phyloP scores from a whole-genome alignment of 1,140 invertebrate genomes.

The Ruditapes philippinarum region DNA sequence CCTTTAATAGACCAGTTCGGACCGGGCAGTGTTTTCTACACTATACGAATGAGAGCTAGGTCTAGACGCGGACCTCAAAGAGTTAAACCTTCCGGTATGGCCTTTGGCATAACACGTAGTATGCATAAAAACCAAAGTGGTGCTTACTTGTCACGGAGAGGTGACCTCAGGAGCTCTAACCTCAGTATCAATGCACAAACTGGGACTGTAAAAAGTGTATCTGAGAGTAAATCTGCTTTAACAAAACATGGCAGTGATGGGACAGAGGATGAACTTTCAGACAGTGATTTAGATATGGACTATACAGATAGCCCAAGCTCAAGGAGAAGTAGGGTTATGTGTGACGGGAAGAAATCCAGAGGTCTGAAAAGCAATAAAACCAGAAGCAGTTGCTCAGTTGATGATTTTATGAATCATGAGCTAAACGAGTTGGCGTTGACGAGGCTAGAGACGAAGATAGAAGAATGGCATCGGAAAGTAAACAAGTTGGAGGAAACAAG shows the following conservation, averaged over 20 bases:
- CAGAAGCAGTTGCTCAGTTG: constrained; percentile 60
- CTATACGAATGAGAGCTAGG: constrained; percentile 81
- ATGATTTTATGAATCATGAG: constrained; percentile 64
- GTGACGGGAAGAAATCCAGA: background rate
- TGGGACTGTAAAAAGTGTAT: background rate
- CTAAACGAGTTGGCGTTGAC: constrained; percentile 67
- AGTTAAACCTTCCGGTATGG: background rate
- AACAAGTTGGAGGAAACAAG: constrained; percentile 38
- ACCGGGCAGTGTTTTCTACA: constrained; percentile 83
- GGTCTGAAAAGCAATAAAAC: background rate
- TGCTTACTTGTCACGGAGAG: constrained; percentile 8
- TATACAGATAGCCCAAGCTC: background rate
- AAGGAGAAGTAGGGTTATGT: constrained; percentile 13
- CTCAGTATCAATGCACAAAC: constrained; percentile 16
- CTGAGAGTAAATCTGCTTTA: background rate
- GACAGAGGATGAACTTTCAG: background rate
- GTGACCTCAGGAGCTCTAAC: background rate
- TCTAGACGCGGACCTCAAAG: constrained; percentile 40
- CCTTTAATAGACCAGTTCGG: constrained; percentile 82
- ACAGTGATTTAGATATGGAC: constrained; percentile 31
- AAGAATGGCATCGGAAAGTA: constrained; percentile 74
- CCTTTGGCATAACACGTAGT: constrained; percentile 43
- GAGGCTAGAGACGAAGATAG: constrained; percentile 70
- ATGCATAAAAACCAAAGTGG: constrained; percentile 30
- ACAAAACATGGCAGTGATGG: constrained; percentile 1